Conservation (phyloP, 2,113 vertebrate species). For the Podarcis raffonei region DNA sequence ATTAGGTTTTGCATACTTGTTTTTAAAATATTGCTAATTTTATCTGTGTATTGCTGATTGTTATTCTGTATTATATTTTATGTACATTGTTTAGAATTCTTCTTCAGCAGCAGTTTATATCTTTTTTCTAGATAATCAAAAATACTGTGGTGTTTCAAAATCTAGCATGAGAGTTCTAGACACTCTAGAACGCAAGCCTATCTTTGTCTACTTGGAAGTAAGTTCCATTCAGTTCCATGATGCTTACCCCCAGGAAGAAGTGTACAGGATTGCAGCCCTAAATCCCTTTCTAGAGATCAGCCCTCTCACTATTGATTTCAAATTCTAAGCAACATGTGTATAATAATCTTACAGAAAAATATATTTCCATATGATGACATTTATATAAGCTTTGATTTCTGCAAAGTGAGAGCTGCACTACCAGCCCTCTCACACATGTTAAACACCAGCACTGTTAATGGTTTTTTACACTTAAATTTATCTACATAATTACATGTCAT, state of each 20-base stretch:
- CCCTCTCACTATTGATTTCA: background rate
- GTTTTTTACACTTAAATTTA: slow-evolving; percentile 26
- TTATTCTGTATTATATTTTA: too few relatives aligned
- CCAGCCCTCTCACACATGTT: background rate
- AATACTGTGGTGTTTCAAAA: background rate
- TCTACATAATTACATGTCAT: background rate
- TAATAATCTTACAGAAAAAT: background rate
- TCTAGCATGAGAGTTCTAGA: background rate
- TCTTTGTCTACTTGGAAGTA: background rate
- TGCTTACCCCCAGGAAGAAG: background rate
- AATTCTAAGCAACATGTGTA: background rate
- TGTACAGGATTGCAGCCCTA: background rate
- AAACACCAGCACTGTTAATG: background rate
- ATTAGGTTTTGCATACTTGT: too few relatives aligned
- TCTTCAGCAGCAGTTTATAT: too few relatives aligned
- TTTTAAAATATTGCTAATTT: too few relatives aligned
- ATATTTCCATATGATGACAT: background rate
- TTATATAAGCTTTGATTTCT: background rate
- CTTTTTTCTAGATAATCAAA: too few relatives aligned
- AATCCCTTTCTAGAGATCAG: background rate
- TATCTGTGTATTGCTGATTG: too few relatives aligned
- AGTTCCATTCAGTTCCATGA: background rate
- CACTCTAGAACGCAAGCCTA: background rate
- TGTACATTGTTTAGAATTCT: too few relatives aligned
- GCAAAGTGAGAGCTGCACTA: background rate